Conservation (phyloP, 2,888 invertebrate genomes). For the Drosophila testacea region DNA sequence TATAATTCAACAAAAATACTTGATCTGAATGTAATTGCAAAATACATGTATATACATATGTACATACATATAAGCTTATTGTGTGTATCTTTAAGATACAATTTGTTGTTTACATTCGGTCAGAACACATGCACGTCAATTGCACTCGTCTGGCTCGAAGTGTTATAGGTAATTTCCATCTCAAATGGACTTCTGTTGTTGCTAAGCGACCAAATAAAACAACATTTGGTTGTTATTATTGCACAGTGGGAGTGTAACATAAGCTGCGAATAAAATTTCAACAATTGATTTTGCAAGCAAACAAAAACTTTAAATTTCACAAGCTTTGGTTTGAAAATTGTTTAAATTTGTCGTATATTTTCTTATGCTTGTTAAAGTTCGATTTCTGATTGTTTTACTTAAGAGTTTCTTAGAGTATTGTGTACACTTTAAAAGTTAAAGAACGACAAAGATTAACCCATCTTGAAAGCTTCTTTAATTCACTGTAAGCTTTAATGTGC, state of each 20-base stretch:
- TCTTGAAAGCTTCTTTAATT: too few species aligned
- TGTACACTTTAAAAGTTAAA: too few species aligned
- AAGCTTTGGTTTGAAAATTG: too few species aligned
- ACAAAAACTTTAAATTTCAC: too few species aligned
- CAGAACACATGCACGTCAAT: constrained; percentile 44
- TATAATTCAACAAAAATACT: not conserved
- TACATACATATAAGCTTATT: not conserved
- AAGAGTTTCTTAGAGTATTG: too few species aligned
- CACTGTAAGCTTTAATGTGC: too few species aligned
- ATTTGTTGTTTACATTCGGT: constrained; percentile 37
- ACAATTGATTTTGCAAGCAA: not conserved
- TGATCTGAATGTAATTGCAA: constrained; percentile 30
- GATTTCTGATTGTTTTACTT: too few species aligned
- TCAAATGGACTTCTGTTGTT: constrained; percentile 25
- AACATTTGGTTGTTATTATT: not conserved
- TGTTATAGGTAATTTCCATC: constrained; percentile 17
- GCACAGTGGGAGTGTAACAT: constrained; percentile 9
- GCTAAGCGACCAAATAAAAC: constrained; percentile 12
- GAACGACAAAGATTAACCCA: too few species aligned
- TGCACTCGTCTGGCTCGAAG: constrained; percentile 32
- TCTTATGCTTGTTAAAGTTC: not conserved
- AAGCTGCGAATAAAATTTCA: not conserved
- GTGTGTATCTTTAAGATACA: constrained; percentile 44
- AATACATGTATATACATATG: constrained; percentile 11
- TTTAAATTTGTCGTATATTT: not conserved